Evolutionary conservation across 2,888 invertebrate genomes (phyloP).

Genomic region (Ditula angustiorana): DNA sequence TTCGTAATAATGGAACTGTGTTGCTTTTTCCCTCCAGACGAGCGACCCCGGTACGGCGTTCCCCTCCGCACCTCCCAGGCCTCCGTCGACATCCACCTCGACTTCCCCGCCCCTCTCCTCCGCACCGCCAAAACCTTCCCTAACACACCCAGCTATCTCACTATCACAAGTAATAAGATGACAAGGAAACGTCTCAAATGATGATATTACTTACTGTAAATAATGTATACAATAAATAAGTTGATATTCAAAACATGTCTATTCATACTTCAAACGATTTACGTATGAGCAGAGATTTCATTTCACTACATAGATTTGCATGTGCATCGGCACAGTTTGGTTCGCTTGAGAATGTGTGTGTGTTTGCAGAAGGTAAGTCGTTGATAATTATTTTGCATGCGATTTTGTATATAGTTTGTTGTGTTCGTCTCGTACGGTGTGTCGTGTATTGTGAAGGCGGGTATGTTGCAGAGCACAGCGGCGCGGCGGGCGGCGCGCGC

Average conservation of each 20-base stretch:
- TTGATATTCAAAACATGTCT: constrained; percentile 46
- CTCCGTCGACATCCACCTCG: constrained; percentile 67
- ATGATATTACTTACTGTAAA: constrained; percentile 40
- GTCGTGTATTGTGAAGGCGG: constrained; percentile 39
- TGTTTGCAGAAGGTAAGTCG: constrained; percentile 50
- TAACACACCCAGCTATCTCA: constrained; percentile 58
- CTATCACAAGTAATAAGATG: constrained; percentile 58
- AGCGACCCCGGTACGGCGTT: constrained; percentile 51
- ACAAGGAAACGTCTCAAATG: constrained; percentile 48
- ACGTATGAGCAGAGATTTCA: constrained; percentile 74
- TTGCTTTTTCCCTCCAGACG: constrained; percentile 60
- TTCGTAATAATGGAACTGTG: constrained; percentile 9
- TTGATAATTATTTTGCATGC: constrained; percentile 44
- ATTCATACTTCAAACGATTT: constrained; percentile 42
- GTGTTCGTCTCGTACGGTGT: background rate
- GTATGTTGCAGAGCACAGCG: constrained; percentile 70
- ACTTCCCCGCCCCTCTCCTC: constrained; percentile 47
- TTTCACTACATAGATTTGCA: constrained; percentile 54
- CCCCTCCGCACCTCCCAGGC: constrained; percentile 72
- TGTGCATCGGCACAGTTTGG: constrained; percentile 56
- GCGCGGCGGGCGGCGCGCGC: constrained; percentile 68
- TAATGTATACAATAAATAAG: constrained; percentile 60
- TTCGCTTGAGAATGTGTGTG: constrained; percentile 61
- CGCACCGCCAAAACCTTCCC: constrained; percentile 43
- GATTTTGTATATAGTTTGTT: constrained; percentile 30